phyloP scores from a whole-genome alignment of 2,797 vertebrate genomes.

The Mormyrops attenuatus region DNA sequence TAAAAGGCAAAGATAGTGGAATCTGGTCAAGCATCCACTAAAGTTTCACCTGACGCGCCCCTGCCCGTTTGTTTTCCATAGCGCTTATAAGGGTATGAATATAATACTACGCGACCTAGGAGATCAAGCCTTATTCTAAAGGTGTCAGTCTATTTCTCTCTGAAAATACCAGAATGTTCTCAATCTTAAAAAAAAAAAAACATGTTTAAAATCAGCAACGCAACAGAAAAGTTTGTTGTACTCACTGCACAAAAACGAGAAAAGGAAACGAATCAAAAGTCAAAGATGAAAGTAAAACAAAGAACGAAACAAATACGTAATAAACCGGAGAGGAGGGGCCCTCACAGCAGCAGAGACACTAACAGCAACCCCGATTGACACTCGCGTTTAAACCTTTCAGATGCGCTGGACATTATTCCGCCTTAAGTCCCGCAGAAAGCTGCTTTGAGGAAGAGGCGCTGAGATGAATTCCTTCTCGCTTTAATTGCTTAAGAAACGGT shows the following conservation, averaged over 20 bases:
- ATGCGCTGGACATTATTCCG: slow-evolving; percentile 75
- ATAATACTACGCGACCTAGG: background rate
- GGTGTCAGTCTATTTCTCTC: slow-evolving; percentile 31
- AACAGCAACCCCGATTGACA: slow-evolving; percentile 53
- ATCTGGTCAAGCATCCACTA: background rate
- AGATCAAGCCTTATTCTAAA: slow-evolving; percentile 11
- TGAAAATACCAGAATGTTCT: slow-evolving; percentile 26
- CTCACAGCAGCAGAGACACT: slow-evolving; percentile 32
- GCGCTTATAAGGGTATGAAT: background rate
- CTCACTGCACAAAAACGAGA: slow-evolving; percentile 51
- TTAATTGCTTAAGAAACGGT: slow-evolving; percentile 94
- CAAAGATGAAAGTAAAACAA: slow-evolving; percentile 52
- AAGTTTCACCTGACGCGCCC: background rate
- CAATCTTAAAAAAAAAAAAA: slow-evolving; percentile 51
- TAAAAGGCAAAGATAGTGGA: background rate
- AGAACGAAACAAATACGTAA: slow-evolving; percentile 44
- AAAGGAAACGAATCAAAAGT: slow-evolving; percentile 50
- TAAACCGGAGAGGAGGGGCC: slow-evolving; percentile 24
- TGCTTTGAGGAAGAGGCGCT: slow-evolving; percentile 81
- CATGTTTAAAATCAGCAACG: slow-evolving; percentile 52
- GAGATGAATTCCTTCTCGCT: slow-evolving; percentile 87
- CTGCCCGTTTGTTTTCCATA: too few relatives aligned
- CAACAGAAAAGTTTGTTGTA: slow-evolving; percentile 36
- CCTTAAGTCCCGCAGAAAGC: slow-evolving; percentile 77
- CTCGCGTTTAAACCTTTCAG: slow-evolving; percentile 69